Evolutionary conservation across 2,113 vertebrate genomes (phyloP), one percentile per base, ranked within the genome.

Genomic region (Copsychus sechellarum): DNA sequence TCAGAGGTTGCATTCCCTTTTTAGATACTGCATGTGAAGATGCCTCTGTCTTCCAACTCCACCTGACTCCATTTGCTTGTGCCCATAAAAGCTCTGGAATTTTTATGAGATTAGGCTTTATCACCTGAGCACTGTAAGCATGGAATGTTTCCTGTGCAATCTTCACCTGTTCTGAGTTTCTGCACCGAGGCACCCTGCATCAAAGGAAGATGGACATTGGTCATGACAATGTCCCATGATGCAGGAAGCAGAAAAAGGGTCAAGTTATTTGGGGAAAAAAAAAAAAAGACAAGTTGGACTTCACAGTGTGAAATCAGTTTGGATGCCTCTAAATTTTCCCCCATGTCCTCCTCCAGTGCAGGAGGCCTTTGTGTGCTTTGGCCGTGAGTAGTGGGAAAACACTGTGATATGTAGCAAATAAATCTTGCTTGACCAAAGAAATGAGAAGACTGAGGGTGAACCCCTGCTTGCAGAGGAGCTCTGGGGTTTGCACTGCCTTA

Each of bases 31-130:
- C 60, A 71, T 54, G 50, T 72, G 74, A 85, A 81, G 50, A 85
- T 83, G 79, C 33, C 42, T 69, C 64, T 33, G 19, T 24, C 45
- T 88, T 78, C 47, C 81, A 86, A 7, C 51, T 88, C 83, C 74
- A 47, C 51, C 51, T 33, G 33, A 25, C 26, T 86, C 13, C 17
- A 10, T 84, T 78, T 56, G 42, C 71, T 73, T 70, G 31, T 72
- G 57, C 61, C 48, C 7, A 2, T 81, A 90, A 92, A 73, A 86
- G 58, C 42, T 81, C 24, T 2, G 21, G 74, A 80, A 60, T 78
- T 87, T 82, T 80, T 60, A 72, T 66, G 47, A 78, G 26, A 67
- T 83, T 67, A 91, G 70, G 34, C 33, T 91, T 92, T 92, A 53
- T 73, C 56, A 88, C 48, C 34, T 81, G 60, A 70, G 58, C 47